These are phyloP conservation scores for Gari tellinella DNA, from an alignment of 2,888 invertebrate species.

Conservation along the genomic window DNA sequence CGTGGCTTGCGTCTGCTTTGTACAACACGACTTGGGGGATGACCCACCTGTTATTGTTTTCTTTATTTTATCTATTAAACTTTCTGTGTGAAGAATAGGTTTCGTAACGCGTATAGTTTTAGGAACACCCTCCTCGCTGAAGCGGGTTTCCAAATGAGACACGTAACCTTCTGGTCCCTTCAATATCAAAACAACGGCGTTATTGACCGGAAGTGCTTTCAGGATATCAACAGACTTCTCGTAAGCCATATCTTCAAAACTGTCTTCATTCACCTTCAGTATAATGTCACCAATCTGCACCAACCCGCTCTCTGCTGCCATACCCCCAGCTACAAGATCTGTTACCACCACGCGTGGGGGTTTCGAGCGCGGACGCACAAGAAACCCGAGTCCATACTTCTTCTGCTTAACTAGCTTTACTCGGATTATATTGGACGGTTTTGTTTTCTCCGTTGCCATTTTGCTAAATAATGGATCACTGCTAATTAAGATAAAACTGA, in stretches of 20 bases:
- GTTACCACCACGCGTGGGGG: slow-evolving; percentile 77
- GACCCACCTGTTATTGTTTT: slow-evolving; percentile 60
- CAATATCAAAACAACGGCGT: slow-evolving; percentile 76
- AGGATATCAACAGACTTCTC: slow-evolving; percentile 74
- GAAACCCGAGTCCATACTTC: slow-evolving; percentile 79
- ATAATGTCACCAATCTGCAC: slow-evolving; percentile 81
- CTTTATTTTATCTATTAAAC: slow-evolving; percentile 69
- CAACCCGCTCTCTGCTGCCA: slow-evolving; percentile 80
- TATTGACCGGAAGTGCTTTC: slow-evolving; percentile 71
- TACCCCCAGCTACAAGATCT: slow-evolving; percentile 78
- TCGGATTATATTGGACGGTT: slow-evolving; percentile 68
- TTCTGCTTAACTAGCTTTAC: slow-evolving; percentile 78
- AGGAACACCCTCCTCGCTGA: slow-evolving; percentile 77
- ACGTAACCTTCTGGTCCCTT: slow-evolving; percentile 79
- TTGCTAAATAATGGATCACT: too few species aligned
- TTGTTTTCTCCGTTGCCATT: too few species aligned
- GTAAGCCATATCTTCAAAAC: slow-evolving; percentile 77
- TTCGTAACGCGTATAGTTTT: slow-evolving; percentile 78
- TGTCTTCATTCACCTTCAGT: slow-evolving; percentile 79
- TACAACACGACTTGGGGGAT: slow-evolving; percentile 30
- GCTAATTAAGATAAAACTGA: too few species aligned
- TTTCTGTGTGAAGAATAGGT: slow-evolving; percentile 66
- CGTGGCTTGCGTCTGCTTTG: slow-evolving; percentile 51
- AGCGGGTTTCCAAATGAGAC: slow-evolving; percentile 80
- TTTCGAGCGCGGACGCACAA: slow-evolving; percentile 74